Conservation (phyloP, 2,888 invertebrate species). For the Leptinotarsa juncta region DNA sequence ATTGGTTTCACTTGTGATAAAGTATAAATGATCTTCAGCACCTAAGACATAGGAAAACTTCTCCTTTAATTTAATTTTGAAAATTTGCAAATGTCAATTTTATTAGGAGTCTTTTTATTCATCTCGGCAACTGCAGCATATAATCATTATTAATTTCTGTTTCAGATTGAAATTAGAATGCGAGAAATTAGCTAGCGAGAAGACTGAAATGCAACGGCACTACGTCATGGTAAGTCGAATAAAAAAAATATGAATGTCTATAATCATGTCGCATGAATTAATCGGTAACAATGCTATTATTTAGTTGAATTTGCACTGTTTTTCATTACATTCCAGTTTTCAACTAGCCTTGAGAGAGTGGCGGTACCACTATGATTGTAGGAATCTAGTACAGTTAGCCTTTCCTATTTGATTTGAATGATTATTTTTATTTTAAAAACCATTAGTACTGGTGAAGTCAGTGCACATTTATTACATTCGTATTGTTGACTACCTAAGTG, state of each 20-base stretch:
- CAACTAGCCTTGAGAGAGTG: not conserved
- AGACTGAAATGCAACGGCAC: slow-evolving; percentile 89
- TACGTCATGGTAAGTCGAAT: slow-evolving; percentile 83
- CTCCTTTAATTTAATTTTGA: too few relatives aligned
- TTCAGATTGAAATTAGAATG: slow-evolving; percentile 85
- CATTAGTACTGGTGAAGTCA: too few relatives aligned
- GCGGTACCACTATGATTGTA: not conserved
- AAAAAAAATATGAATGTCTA: slow-evolving; percentile 39
- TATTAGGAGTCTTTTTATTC: too few relatives aligned
- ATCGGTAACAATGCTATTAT: slow-evolving; percentile 45
- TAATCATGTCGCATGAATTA: slow-evolving; percentile 34
- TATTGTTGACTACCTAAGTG: too few relatives aligned
- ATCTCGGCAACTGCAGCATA: slow-evolving; percentile 10
- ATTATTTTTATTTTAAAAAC: too few relatives aligned
- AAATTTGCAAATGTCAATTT: too few relatives aligned
- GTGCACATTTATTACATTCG: too few relatives aligned
- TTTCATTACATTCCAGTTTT: not conserved
- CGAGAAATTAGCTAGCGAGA: slow-evolving; percentile 87
- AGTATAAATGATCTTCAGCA: too few relatives aligned
- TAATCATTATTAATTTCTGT: slow-evolving; percentile 58
- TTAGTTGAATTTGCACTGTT: slow-evolving; percentile 24
- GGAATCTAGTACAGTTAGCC: not conserved
- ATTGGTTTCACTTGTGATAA: too few relatives aligned
- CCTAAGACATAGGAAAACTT: too few relatives aligned
- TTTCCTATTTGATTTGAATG: too few relatives aligned